Evolutionary conservation across 2,797 vertebrate species (phyloP), one percentile per base, ranked within the genome.

Genomic region (Eutrigla gurnardus): DNA sequence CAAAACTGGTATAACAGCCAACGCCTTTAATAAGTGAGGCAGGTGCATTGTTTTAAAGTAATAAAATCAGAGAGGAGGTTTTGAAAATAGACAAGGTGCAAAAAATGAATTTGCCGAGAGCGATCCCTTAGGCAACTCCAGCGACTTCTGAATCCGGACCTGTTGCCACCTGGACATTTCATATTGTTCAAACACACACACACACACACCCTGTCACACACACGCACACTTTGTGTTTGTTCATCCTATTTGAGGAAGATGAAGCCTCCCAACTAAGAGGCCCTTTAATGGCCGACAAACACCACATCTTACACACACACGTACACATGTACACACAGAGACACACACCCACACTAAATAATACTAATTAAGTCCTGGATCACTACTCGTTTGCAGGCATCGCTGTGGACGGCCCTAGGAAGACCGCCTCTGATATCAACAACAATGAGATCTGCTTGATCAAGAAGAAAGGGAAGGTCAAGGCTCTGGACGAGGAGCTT

Each of bases 381-480:
- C 53, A 52, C 37, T 36, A 13, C 15, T 65, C 15, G 25, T 55
- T 49, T 53, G 14, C 85, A 99, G 98, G 98, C 80, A 73, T 99
- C 70, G 97, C 98, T 9, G 95, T 99, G 46, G 98, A 99, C 61
- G 95, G 96, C 52, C 93, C 94, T 8, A 94, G 92, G 70, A 96
- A 96, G 37, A 87, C 93, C 59, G 88, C 84, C 65, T 93, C 92
- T 60, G 95, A 54, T 50, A 25, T 94, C 87, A 84, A 91, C 40
- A 92, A 93, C 17, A 92, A 92, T 82, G 94, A 93, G 55, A 98
- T 98, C 89, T 94, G 92, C 67, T 89, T 99, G 17, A 94, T 97
- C 75, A 98, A 98, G 94, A 97, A 97, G 90, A 96, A 65, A 54
- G 98, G 98, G 17, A 99, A 99, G 89, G 98, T 99, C 36, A 98